phyloP scores from a whole-genome alignment of 2,113 vertebrate genomes.

The Lathamus discolor region DNA sequence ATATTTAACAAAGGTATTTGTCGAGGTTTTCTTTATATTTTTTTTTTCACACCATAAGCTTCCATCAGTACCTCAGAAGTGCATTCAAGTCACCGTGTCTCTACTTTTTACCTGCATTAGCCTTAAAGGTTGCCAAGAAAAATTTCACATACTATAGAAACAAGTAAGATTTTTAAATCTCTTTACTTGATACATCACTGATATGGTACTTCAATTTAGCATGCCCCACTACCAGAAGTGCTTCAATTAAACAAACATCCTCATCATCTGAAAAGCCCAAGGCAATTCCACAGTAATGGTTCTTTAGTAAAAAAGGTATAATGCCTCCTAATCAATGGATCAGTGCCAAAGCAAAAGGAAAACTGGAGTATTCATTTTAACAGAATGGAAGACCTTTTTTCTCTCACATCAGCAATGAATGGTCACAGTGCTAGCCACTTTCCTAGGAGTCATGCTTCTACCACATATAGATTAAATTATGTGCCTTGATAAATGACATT shows the following conservation, averaged over 20 bases:
- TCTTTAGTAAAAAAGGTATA: constrained; percentile 25
- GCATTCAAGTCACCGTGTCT: not conserved
- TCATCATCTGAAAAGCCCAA: constrained; percentile 43
- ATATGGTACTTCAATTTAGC: not conserved
- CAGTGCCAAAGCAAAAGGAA: not conserved
- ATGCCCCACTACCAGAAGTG: not conserved
- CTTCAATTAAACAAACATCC: not conserved
- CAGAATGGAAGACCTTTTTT: constrained; percentile 52
- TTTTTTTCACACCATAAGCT: constrained; percentile 2
- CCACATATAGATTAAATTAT: constrained; percentile 52
- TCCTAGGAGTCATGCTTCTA: constrained; percentile 25
- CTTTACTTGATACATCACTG: not conserved
- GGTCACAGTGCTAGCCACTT: not conserved
- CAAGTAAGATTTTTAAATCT: not conserved
- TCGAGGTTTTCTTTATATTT: not conserved
- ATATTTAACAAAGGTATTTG: constrained; percentile 71
- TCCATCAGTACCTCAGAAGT: not conserved
- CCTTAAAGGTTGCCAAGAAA: not conserved
- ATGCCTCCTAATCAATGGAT: not conserved
- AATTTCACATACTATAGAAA: not conserved
- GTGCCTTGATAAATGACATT: not conserved
- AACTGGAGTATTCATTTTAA: constrained; percentile 31
- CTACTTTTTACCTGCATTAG: not conserved
- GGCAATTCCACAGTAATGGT: not conserved
- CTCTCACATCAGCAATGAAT: constrained; percentile 24